A percentile compares a stretch with the other conserved stretches of the same genome.
Evolutionary conservation across 2,888 invertebrate species (phyloP).

Genomic region (Cerastoderma edule): DNA sequence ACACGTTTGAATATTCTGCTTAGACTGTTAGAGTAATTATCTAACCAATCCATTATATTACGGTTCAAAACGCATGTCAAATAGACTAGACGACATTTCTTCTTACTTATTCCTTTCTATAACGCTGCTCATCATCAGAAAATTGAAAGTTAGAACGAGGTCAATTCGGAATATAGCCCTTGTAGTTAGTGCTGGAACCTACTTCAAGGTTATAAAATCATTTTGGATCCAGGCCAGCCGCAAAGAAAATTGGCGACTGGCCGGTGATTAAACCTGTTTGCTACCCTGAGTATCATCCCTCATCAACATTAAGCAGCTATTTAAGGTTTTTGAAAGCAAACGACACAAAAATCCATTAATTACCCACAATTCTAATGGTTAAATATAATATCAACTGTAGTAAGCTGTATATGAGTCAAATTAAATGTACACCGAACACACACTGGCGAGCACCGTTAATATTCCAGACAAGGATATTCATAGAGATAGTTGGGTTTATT

Average conservation of each 20-base stretch:
- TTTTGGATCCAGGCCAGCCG: not conserved
- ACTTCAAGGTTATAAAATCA: not conserved
- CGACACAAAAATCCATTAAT: too few species aligned
- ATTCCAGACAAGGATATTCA: slow-evolving; percentile 16
- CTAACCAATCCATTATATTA: too few species aligned
- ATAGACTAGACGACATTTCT: too few species aligned
- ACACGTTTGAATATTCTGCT: too few species aligned
- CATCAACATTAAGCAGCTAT: not conserved
- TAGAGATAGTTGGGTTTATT: slow-evolving; percentile 15
- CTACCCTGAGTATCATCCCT: not conserved
- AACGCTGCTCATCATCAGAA: too few species aligned
- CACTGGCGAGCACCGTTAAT: not conserved
- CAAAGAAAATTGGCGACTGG: not conserved
- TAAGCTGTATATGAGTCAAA: not conserved
- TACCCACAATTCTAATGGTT: too few species aligned
- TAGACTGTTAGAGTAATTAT: too few species aligned
- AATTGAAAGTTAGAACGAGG: too few species aligned
- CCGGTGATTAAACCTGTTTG: not conserved
- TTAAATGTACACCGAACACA: not conserved
- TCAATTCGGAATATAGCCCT: too few species aligned
- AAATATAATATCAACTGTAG: not conserved
- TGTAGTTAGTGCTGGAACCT: too few species aligned
- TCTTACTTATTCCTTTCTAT: too few species aligned
- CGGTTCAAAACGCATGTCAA: too few species aligned
- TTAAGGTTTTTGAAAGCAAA: not conserved